Percentiles rank a stretch among this genome's conserved stretches.
phyloP scores from a whole-genome alignment of 1,140 invertebrate species.

The Drosophila ironensis region DNA sequence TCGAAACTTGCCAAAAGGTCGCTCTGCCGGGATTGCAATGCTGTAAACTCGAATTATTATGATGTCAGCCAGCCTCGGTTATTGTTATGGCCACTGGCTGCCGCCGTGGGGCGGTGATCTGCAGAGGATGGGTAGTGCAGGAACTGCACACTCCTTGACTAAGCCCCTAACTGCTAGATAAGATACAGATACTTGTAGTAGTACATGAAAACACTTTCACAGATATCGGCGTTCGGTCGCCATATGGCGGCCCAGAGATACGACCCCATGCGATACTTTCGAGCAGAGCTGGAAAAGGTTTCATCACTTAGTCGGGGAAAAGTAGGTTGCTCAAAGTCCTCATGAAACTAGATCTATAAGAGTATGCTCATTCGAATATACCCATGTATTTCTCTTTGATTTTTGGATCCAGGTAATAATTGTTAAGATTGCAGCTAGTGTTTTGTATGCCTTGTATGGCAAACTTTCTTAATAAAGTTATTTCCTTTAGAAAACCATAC shows the following conservation, averaged over 20 bases:
- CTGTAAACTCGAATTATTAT: conserved; percentile 52
- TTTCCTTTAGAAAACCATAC: neutral
- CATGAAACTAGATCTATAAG: neutral
- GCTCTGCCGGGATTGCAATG: conserved; percentile 21
- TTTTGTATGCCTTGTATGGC: too few species aligned
- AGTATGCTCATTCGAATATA: neutral
- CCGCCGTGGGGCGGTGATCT: neutral
- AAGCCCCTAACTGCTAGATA: conserved; percentile 40
- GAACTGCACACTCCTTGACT: conserved; percentile 38
- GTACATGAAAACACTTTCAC: conserved; percentile 70
- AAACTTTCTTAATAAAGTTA: too few species aligned
- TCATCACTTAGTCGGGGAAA: conserved; percentile 47
- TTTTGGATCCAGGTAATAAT: too few species aligned
- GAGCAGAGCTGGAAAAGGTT: conserved; percentile 56
- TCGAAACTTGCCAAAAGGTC: conserved; percentile 55
- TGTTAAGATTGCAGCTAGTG: too few species aligned
- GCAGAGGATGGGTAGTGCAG: neutral
- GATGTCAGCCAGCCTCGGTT: conserved; percentile 40
- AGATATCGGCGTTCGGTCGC: conserved; percentile 54
- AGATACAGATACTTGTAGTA: conserved; percentile 34
- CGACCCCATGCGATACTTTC: conserved; percentile 56
- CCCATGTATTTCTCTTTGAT: too few species aligned
- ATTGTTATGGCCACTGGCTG: conserved; percentile 31
- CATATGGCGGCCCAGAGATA: conserved; percentile 65
- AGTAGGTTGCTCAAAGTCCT: conserved; percentile 17